Conservation (phyloP, 2,888 invertebrate species). For the Yponomeuta plumbellus region DNA sequence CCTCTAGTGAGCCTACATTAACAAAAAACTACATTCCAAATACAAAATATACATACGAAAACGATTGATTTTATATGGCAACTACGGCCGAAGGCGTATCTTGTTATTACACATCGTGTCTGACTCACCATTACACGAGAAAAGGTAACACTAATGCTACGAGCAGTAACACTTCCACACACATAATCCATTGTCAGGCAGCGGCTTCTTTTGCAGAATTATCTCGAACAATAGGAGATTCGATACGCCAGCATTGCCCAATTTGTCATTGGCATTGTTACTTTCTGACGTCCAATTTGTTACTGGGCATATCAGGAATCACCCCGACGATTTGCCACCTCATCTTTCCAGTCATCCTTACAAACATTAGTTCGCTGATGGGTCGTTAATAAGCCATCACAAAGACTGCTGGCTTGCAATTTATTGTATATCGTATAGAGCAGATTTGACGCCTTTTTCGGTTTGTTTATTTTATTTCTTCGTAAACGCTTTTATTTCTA, state of each 20-base stretch:
- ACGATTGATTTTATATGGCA: not conserved
- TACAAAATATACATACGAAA: not conserved
- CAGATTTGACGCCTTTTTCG: not conserved
- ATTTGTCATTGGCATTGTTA: slow-evolving; percentile 57
- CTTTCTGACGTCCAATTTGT: slow-evolving; percentile 44
- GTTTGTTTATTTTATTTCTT: too few relatives aligned
- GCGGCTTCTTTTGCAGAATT: slow-evolving; percentile 48
- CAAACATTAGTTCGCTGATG: slow-evolving; percentile 6
- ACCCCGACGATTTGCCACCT: slow-evolving; percentile 7
- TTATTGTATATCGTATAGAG: not conserved
- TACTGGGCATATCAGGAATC: slow-evolving; percentile 12
- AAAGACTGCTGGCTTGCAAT: not conserved
- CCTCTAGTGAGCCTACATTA: too few relatives aligned
- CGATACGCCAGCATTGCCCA: slow-evolving; percentile 51
- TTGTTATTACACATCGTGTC: not conserved
- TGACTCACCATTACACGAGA: not conserved
- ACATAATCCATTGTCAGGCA: slow-evolving; percentile 6
- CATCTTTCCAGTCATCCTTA: slow-evolving; percentile 12
- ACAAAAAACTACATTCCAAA: not conserved
- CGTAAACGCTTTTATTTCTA: too few relatives aligned
- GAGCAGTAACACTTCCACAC: slow-evolving; percentile 2
- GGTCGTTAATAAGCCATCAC: not conserved
- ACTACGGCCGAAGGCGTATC: not conserved
- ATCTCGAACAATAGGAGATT: slow-evolving; percentile 48
- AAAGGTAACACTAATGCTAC: not conserved